Base-by-base conservation (phyloP, 2,113 vertebrate genomes). In the Leptosomus discolor region DNA sequence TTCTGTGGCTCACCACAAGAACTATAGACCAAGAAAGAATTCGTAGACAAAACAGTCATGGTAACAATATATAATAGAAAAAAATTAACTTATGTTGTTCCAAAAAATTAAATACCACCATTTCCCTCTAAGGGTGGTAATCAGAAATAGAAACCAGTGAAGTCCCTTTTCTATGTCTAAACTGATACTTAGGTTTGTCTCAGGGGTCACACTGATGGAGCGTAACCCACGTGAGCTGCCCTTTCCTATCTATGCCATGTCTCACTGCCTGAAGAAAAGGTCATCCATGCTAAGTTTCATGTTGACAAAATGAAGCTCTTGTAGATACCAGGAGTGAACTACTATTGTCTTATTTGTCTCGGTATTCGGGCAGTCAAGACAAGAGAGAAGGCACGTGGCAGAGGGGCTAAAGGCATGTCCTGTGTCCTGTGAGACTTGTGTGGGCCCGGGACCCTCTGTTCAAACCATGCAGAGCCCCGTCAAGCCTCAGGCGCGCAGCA, bases 1-100 rank as follows among this genome's bases (percentile, higher is more conserved):
- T 80, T 69, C n/a, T 41, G 50, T 90, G 85, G 24, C 78, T 85
- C 45, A 82, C 57, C 67, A 88, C 75, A 48, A 61, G 57, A 79
- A 14, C n/a, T 73, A 8, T 34, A 85, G 41, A 65, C 26, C n/a
- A 61, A 65, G 74, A 74, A 95, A 63, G 18, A 89, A 89, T 77
- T 46, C n/a, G 34, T 17, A 73, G 73, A 54, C 0, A 0, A 36
- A 88, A 57, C 60, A 58, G 37, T 65, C 58, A 12, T 45, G 37
- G 9, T 43, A 79, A 61, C 15, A 48, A 23, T 67, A 54, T 53
- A 18, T 79, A 69, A 51, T 4, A 73, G 48, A 26, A 78, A 67
- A 65, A 60, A 45, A 18, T 1, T 13, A 80, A 46, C 12, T n/a
- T 51, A 41, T 1, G 6, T 56, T n/a, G 37, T 69, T 93, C 20